Conservation (phyloP, 2,113 vertebrate genomes). For the Hemiscyllium ocellatum region DNA sequence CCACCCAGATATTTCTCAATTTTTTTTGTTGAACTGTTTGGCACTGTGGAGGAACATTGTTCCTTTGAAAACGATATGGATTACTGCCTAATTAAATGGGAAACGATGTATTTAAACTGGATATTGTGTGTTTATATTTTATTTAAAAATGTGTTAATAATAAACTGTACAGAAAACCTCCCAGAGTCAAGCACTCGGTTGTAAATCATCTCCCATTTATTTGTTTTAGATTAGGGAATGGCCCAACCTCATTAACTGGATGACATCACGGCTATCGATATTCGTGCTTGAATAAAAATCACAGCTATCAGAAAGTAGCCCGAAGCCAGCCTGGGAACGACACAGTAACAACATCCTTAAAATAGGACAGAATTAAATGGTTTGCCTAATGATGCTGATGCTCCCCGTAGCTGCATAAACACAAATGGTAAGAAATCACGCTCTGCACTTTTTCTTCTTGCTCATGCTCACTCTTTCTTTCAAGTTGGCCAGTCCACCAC, state of each 20-base stretch:
- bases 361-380: background rate
- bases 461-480: background rate
- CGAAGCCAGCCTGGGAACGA: background rate
- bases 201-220: background rate
- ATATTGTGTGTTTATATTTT: background rate
- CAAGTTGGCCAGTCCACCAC: too few relatives aligned
- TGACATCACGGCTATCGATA: background rate
- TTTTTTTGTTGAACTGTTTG: background rate
- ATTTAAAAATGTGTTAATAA: background rate
- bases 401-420: background rate
- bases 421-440: background rate
- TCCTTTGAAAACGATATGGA: background rate
- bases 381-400: background rate
- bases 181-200: background rate
- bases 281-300: background rate
- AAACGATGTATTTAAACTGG: background rate
- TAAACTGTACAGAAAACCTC: background rate
- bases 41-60: background rate
- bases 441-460: background rate
- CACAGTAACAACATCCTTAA: background rate
- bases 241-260: conserved; percentile 6
- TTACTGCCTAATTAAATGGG: background rate
- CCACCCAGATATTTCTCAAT: background rate
- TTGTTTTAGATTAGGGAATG: background rate
- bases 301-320: background rate